Base-by-base conservation (phyloP, 2,888 invertebrate genomes). In the Athalia rosae region DNA sequence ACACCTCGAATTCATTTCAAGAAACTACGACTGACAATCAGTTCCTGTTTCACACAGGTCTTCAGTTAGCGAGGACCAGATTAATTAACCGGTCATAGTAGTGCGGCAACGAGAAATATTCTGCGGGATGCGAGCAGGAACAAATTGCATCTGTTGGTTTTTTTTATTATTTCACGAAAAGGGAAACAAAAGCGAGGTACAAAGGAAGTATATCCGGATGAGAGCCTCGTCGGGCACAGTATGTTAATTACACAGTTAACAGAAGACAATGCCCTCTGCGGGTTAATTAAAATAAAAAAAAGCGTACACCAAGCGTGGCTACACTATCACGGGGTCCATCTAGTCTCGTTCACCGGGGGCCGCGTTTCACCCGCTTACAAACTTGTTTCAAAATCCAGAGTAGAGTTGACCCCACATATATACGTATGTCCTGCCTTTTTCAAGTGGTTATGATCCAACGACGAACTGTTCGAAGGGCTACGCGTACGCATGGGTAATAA, bases 161-260 rank as follows among this genome's bases (percentile, higher is more conserved):
- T 45, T 45, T n/a, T 71, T 43, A 28, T 28, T 71, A 56, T 71
- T 71, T 71, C 58, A 71, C 58, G 11, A 71, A 56, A 50, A 71
- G 56, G 43, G 13, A 71, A 67, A 69, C 77, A 77, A 77, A 69
- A 77, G 69, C 69, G 69, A 66, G 66, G 67, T 77, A 77, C 77
- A 77, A 77, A 77, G 77, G 77, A 77, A 69, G 45, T 77, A 66
- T 69, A 59, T 48, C 61, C 77, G 77, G 77, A 77, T 77, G 77
- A 69, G 67, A 77, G 66, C 59, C 69, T 56, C 47, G 77, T 77
- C 77, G 58, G 41, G 69, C 69, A 63, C 77, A 77, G 77, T 67
- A 77, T 77, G 77, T 69, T 77, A 77, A 77, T 77, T 77, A 77
- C 77, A 77, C 77, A 67, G 77, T 77, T 77, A 77, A 77, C 69